Evolutionary conservation across 1,140 invertebrate species (phyloP), one percentile per base, ranked within the genome.

Genomic region (Aphelinus atriplicis): DNA sequence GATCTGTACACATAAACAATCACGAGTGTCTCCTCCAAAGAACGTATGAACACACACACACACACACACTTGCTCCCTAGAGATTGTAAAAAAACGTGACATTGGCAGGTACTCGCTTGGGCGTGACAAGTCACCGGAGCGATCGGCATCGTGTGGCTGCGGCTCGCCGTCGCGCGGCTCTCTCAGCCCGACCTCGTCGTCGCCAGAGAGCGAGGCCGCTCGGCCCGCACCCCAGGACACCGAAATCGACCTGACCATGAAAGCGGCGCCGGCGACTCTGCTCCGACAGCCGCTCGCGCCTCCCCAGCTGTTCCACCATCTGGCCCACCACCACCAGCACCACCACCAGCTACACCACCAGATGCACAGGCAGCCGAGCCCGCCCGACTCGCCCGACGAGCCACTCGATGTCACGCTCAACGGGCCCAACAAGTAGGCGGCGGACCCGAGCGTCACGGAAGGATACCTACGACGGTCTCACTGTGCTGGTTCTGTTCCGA

Each of bases 191-290:
- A 47, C 65, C 1, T 42, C 69, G 1, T 71, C 75, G 4, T 77
- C 75, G 3, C 48, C 74, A 6, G 70, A 72, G 9, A 48, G 60
- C n/a, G 74, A 75, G 9, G 3, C 6, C 7, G 50, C 48, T 10
- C 47, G 7, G 51, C 7, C 43, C 9, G 9, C 51, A 2, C 75
- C 75, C 51, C 87, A 88, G 73, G 86, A 87, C 70, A 80, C 86
- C 7, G 87, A 88, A 56, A 88, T 88, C 78, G 87, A 87, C 76
- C 80, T 88, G 43, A 88, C 87, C 4, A 80, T 88, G 62, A 87
- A 68, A 81, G 5, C 51, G 46, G 50, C 48, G 57, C 3, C 57
- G 48, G 7, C 55, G 51, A 46, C 60, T 42, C 3, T 55, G 26
- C 42, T 69, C 5, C 71, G 71, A 9, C 58, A 55, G 6, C 74